Percentiles rank a stretch among this genome's conserved stretches.
These are phyloP conservation scores for Candoia aspera DNA, from an alignment of 2,113 vertebrate genomes.

Conservation along the genomic window DNA sequence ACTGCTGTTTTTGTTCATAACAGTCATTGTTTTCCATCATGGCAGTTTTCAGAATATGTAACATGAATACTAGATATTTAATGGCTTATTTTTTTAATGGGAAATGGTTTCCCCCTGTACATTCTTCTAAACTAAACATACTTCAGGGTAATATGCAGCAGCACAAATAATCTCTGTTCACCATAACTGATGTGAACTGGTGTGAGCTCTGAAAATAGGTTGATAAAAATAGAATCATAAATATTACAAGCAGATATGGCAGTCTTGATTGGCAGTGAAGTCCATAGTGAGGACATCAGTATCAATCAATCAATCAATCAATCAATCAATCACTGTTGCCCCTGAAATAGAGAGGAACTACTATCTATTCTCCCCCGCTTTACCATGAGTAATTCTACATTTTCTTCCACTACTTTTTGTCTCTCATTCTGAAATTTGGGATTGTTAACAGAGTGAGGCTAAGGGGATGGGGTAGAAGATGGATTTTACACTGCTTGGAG, in stretches of 20 bases:
- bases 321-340: background rate
- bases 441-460: no score
- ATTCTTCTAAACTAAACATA: background rate
- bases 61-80: background rate
- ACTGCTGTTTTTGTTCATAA: background rate
- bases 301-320: no score
- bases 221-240: background rate
- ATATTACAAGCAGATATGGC: background rate
- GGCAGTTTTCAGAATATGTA: background rate
- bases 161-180: background rate
- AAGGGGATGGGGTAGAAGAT: background rate
- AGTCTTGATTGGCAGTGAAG: background rate
- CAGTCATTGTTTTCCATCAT: background rate
- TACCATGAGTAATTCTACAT: background rate
- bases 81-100: background rate
- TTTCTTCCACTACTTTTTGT: background rate
- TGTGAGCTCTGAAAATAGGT: background rate
- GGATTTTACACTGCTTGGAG: background rate
- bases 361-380: background rate
- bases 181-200: background rate
- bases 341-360: background rate
- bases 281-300: background rate
- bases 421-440: background rate
- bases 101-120: background rate
- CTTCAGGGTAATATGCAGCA: background rate